These are phyloP conservation scores for Heterochromis multidens DNA, from an alignment of 2,113 vertebrate species.

Conservation along the genomic window DNA sequence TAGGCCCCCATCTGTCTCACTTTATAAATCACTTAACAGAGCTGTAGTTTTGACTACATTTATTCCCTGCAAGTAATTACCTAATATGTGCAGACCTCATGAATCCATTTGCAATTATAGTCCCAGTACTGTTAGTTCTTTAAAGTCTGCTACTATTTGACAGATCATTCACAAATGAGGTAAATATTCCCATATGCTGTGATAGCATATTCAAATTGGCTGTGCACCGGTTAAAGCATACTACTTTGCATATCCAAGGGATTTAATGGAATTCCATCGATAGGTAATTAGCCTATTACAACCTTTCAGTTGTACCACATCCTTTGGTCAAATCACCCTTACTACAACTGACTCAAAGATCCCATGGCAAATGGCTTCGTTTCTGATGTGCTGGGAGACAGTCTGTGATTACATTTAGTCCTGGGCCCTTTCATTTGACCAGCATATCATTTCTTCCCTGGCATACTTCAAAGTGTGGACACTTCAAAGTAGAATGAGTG, in stretches of 20 bases:
- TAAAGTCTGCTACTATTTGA: constrained; percentile 1
- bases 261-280: constrained; percentile 49
- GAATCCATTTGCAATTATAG: background rate
- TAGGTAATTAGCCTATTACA: constrained; percentile 67
- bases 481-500: constrained; percentile 69
- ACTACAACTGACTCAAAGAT: constrained; percentile 46
- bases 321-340: constrained; percentile 52
- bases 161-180: background rate
- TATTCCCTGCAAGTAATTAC: background rate
- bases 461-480: constrained; percentile 67
- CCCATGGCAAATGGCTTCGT: constrained; percentile 52
- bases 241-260: constrained; percentile 36
- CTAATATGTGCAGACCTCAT: background rate
- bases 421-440: constrained; percentile 67
- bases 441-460: constrained; percentile 65
- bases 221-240: background rate
- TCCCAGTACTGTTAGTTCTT: background rate
- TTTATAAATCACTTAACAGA: background rate
- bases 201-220: constrained; percentile 8
- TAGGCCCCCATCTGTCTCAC: background rate
- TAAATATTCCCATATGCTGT: constrained; percentile 3
- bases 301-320: constrained; percentile 44
- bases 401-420: constrained; percentile 67
- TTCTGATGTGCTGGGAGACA: constrained; percentile 63
- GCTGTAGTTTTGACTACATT: background rate